These are phyloP conservation scores for Cephus pygmeus DNA, from an alignment of 2,888 invertebrate genomes.

Conservation along the genomic window DNA sequence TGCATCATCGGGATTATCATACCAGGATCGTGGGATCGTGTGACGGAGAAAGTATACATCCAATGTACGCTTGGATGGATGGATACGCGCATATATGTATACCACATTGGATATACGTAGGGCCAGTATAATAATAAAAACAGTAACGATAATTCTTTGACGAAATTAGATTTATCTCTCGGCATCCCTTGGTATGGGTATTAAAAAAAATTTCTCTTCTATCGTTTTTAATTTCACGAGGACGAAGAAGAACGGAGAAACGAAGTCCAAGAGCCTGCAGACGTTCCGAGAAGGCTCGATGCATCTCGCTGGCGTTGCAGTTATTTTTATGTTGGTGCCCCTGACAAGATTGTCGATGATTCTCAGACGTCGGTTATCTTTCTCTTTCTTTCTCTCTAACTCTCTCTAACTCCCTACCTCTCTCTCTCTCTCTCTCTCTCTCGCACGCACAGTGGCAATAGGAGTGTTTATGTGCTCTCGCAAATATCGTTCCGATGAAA, in stretches of 20 bases:
- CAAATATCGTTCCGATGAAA: conserved; percentile 8
- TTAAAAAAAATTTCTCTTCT: background rate
- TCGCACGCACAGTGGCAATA: background rate
- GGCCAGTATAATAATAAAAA: background rate
- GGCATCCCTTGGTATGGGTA: background rate
- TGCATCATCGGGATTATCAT: background rate
- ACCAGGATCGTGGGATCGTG: background rate
- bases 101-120: background rate
- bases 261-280: background rate
- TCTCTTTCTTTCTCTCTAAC: no score
- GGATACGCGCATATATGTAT: no score
- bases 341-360: background rate
- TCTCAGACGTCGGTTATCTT: background rate
- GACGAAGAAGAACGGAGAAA: background rate
- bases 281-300: background rate
- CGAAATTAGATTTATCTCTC: background rate
- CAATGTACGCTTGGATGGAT: background rate
- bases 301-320: background rate
- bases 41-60: background rate
- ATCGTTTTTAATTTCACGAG: background rate
- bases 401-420: background rate
- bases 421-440: no score
- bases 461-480: background rate
- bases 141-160: background rate
- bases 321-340: background rate